A percentile compares a stretch with the other conserved stretches of the same genome.
Evolutionary conservation across 2,797 vertebrate species (phyloP).

Genomic region (Notolabrus celidotus): DNA sequence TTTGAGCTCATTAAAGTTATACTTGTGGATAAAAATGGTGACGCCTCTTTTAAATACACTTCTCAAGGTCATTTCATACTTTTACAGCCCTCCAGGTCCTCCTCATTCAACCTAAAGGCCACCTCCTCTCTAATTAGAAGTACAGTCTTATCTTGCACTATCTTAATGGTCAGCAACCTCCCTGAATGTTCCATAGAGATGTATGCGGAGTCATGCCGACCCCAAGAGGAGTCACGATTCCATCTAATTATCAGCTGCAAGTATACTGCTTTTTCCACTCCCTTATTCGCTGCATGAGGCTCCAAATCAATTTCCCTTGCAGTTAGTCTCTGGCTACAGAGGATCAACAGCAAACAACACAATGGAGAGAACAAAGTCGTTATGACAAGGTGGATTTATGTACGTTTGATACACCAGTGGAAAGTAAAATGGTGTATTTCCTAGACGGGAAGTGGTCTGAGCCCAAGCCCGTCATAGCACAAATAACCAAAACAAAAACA

Average conservation of each 20-base stretch:
- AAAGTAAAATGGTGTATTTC: no score
- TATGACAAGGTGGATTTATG: not conserved
- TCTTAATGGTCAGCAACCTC: slow-evolving; percentile 3
- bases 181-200: slow-evolving; percentile 6
- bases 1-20: not conserved
- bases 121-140: not conserved
- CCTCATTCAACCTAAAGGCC: not conserved
- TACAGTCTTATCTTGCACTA: not conserved
- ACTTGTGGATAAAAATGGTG: not conserved
- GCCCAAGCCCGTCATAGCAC: no score
- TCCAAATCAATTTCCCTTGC: slow-evolving; percentile 30
- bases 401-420: no score
- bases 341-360: slow-evolving; percentile 12
- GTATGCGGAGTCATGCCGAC: slow-evolving; percentile 40
- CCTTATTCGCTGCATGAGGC: slow-evolving; percentile 26
- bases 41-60: not conserved
- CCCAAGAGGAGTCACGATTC: slow-evolving; percentile 20
- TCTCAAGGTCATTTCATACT: not conserved
- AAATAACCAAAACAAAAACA: not conserved
- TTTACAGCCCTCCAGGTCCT: not conserved
- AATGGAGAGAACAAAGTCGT: not conserved
- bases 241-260: slow-evolving; percentile 42
- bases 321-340: not conserved
- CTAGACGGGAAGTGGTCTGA: no score
- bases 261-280: slow-evolving; percentile 15